Percentiles rank a stretch among this genome's conserved stretches.
phyloP scores from a whole-genome alignment of 2,888 invertebrate species.

The Drosophila mimetica region DNA sequence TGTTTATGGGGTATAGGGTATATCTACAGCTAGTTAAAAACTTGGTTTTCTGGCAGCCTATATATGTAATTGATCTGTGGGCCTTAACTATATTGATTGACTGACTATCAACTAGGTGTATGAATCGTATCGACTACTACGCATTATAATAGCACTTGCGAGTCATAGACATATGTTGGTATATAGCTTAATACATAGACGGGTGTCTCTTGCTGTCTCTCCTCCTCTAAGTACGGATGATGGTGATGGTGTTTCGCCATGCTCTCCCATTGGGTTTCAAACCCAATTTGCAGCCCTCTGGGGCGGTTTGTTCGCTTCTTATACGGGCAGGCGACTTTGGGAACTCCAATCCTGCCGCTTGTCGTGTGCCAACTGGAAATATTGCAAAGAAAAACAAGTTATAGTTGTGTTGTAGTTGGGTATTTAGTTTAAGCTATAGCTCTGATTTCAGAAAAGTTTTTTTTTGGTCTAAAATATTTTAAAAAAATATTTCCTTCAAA shows the following conservation, averaged over 20 bases:
- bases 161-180: constrained; percentile 23
- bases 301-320: constrained; percentile 14
- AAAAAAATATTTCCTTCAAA: too few relatives aligned
- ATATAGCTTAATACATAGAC: constrained; percentile 45
- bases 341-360: constrained; percentile 3
- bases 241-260: constrained; percentile 21
- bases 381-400: background rate
- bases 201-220: constrained; percentile 14
- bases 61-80: constrained; percentile 10
- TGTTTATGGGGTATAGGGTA: constrained; percentile 7
- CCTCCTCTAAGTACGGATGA: constrained; percentile 9
- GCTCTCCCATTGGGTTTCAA: constrained; percentile 45
- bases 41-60: constrained; percentile 40
- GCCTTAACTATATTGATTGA: constrained; percentile 34
- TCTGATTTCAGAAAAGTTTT: too few relatives aligned
- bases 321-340: constrained; percentile 11
- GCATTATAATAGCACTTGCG: constrained; percentile 55
- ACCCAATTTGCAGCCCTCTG: constrained; percentile 43
- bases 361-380: constrained; percentile 1
- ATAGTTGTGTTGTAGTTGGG: too few relatives aligned
- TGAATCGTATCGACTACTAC: constrained; percentile 32
- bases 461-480: too few relatives aligned
- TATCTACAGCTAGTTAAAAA: constrained; percentile 30
- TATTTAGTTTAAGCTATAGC: too few relatives aligned
- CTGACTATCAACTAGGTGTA: constrained; percentile 22